Percentiles rank a stretch among this genome's conserved stretches.
phyloP scores from a whole-genome alignment of 2,797 vertebrate species.

The Falco berigora region DNA sequence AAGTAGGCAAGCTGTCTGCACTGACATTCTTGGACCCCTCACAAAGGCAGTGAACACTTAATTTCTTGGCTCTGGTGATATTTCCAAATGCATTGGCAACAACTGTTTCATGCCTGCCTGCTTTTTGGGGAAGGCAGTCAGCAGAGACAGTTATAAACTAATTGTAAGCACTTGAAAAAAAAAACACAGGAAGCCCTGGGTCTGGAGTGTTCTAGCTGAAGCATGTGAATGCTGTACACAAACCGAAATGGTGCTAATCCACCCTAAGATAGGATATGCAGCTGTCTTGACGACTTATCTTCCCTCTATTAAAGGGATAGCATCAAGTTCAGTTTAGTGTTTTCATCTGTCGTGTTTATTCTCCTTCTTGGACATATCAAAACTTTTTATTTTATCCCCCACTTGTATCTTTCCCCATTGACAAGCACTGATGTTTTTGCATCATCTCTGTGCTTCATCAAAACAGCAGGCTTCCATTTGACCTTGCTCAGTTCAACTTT shows the following conservation, averaged over 20 bases:
- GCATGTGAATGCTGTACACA: not conserved
- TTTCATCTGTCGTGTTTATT: not conserved
- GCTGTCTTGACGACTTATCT: not conserved
- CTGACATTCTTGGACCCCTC: conserved; percentile 58
- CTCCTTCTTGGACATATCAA: not conserved
- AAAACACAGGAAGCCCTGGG: not conserved
- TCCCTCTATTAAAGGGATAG: not conserved
- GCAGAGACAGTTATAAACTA: not conserved
- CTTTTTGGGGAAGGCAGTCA: not conserved
- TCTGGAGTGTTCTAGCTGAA: not conserved
- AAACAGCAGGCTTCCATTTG: not conserved
- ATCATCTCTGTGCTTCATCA: not conserved
- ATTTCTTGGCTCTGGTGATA: conserved; percentile 57
- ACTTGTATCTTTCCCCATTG: not conserved
- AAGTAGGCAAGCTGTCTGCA: conserved; percentile 47
- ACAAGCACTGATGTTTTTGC: not conserved
- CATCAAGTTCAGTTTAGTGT: not conserved
- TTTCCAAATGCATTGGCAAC: conserved; percentile 31
- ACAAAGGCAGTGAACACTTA: conserved; percentile 51
- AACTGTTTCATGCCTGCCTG: not conserved
- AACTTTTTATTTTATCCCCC: not conserved
- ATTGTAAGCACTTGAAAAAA: conserved; percentile 38
- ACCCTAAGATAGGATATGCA: not conserved
- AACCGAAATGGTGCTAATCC: not conserved
- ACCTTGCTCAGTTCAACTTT: not conserved